A percentile compares a stretch with the other conserved stretches of the same genome.
phyloP scores from a whole-genome alignment of 2,113 vertebrate species.

The Ceratotherium simum region DNA sequence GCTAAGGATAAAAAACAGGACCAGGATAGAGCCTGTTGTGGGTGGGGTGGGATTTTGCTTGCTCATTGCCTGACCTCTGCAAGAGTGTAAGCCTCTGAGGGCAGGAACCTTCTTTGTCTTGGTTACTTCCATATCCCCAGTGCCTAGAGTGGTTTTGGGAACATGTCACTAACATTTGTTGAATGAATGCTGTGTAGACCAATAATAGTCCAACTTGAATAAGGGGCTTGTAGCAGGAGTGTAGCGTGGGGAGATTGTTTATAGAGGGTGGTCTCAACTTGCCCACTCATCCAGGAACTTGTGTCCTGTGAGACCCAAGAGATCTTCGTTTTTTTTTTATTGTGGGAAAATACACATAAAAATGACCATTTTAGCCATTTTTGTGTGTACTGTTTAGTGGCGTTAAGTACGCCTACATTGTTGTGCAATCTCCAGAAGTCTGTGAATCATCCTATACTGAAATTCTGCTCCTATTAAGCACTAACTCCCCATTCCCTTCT shows the following conservation, averaged over 20 bases:
- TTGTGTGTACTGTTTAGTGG: neutral
- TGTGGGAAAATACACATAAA: neutral
- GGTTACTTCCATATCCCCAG: fast-evolving
- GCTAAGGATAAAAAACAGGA: neutral
- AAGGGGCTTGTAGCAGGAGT: neutral
- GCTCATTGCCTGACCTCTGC: neutral
- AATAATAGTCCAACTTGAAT: neutral
- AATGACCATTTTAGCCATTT: neutral
- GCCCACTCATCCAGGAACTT: neutral
- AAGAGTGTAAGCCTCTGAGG: neutral
- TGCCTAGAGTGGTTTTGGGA: neutral
- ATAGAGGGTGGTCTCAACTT: neutral
- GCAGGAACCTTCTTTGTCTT: neutral
- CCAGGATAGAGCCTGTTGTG: neutral
- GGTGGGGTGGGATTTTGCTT: neutral
- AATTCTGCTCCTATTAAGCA: neutral
- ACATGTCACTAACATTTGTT: neutral
- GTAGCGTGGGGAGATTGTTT: neutral
- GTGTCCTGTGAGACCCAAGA: neutral
- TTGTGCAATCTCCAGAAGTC: neutral
- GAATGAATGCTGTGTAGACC: neutral
- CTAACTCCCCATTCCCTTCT: no score
- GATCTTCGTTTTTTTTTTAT: neutral
- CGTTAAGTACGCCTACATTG: no score
- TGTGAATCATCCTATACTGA: neutral